A percentile compares a stretch with the other conserved stretches of the same genome.
Evolutionary conservation across 2,797 vertebrate genomes (phyloP).

Genomic region (Poeciliopsis gracilis): DNA sequence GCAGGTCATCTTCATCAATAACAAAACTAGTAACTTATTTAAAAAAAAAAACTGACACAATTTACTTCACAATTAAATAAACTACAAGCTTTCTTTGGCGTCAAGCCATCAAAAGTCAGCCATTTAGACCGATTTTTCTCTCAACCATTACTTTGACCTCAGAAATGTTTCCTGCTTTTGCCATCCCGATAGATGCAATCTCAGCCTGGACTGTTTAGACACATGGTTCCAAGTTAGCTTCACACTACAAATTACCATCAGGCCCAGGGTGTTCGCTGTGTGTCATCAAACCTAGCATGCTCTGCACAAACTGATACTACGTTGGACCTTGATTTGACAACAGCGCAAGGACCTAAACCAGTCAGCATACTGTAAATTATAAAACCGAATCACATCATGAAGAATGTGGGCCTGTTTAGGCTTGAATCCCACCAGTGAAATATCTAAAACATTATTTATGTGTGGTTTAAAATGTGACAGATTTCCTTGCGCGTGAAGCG

Average conservation of each 20-base stretch:
- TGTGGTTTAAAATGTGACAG: conserved; percentile 56
- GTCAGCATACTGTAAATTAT: conserved; percentile 15
- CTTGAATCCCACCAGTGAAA: conserved; percentile 24
- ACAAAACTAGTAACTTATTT: neutral
- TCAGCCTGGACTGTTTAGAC: neutral
- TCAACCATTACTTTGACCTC: neutral
- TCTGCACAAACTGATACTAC: neutral
- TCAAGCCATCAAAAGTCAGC: neutral
- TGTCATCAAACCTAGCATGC: neutral
- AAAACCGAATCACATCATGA: conserved; percentile 30
- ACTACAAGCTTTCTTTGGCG: neutral
- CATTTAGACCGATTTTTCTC: neutral
- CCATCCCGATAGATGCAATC: neutral
- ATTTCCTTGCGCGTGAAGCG: conserved; percentile 39
- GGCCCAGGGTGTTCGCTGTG: neutral
- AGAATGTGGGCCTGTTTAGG: conserved; percentile 21
- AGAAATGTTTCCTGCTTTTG: neutral
- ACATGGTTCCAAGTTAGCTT: neutral
- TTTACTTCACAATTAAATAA: neutral
- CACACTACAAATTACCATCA: neutral
- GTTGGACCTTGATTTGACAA: conserved; percentile 18
- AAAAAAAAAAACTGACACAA: neutral
- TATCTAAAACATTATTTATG: conserved; percentile 50
- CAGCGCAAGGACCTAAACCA: conserved; percentile 2
- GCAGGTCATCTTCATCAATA: neutral